phyloP scores from a whole-genome alignment of 2,888 invertebrate genomes.

The Heteromurus nitidus region DNA sequence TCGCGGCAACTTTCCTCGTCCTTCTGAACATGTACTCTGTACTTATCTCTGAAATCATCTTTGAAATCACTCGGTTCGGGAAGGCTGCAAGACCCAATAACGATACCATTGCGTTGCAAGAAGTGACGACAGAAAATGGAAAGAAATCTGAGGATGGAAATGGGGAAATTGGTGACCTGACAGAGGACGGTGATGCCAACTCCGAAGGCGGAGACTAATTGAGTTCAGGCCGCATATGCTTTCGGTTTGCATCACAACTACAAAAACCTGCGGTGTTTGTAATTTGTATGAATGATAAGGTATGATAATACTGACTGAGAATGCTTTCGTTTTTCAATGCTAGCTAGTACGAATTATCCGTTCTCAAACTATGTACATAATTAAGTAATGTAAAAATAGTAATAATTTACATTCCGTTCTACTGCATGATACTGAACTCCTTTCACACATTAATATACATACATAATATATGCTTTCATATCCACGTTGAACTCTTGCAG shows the following conservation, averaged over 20 bases:
- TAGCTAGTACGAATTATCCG: too few species aligned
- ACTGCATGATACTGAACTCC: too few species aligned
- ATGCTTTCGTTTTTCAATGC: too few species aligned
- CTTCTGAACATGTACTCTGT: constrained; percentile 57
- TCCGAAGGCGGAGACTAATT: constrained; percentile 20
- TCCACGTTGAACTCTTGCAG: too few species aligned
- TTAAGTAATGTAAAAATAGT: too few species aligned
- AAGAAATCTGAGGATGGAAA: background rate
- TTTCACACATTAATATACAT: too few species aligned
- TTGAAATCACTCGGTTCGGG: constrained; percentile 21
- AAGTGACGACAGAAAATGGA: constrained; percentile 37
- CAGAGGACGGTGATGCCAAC: constrained; percentile 15
- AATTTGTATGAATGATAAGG: background rate
- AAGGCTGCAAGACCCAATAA: constrained; percentile 11
- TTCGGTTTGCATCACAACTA: too few species aligned
- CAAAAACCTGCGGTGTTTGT: background rate
- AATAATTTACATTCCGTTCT: too few species aligned
- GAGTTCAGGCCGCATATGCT: too few species aligned
- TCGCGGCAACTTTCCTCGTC: constrained; percentile 43
- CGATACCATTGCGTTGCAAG: constrained; percentile 21
- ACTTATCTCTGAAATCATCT: constrained; percentile 52
- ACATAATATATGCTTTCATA: too few species aligned
- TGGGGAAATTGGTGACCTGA: constrained; percentile 21
- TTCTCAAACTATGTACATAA: too few species aligned
- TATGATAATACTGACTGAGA: constrained; percentile 9